phyloP scores from a whole-genome alignment of 1,140 invertebrate genomes.

The Bactericera cockerelli region DNA sequence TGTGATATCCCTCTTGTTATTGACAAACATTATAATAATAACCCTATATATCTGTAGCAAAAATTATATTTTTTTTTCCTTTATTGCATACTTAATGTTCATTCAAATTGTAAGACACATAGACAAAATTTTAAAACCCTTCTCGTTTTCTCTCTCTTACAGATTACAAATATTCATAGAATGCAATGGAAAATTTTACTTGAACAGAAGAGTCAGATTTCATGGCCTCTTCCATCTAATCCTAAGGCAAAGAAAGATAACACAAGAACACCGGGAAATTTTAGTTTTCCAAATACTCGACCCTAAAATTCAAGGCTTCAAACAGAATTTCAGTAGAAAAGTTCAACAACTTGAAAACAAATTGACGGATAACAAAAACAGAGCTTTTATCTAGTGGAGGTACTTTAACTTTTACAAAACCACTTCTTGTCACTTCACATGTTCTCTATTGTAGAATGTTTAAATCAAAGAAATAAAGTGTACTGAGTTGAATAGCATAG shows the following conservation, averaged over 20 bases:
- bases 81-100: too few species aligned
- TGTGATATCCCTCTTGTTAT: too few species aligned
- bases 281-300: constrained; percentile 33
- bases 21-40: too few species aligned
- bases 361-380: constrained; percentile 32
- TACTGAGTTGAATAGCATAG: too few species aligned
- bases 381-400: constrained; percentile 10
- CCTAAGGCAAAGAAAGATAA: constrained; percentile 21
- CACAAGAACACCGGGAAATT: constrained; percentile 28
- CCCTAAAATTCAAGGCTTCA: constrained; percentile 43
- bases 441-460: too few species aligned
- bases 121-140: constrained; percentile 8
- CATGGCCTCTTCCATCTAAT: constrained; percentile 31
- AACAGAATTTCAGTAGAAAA: constrained; percentile 50
- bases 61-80: too few species aligned
- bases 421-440: too few species aligned
- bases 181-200: constrained; percentile 45
- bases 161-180: constrained; percentile 47
- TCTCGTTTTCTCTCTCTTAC: constrained; percentile 17
- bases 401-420: too few species aligned
- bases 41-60: too few species aligned
- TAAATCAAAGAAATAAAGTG: too few species aligned
- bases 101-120: too few species aligned
- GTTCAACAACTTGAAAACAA: constrained; percentile 42
- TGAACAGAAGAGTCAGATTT: constrained; percentile 41